phyloP scores from a whole-genome alignment of 2,113 vertebrate species.

The Myiopsitta monachus region DNA sequence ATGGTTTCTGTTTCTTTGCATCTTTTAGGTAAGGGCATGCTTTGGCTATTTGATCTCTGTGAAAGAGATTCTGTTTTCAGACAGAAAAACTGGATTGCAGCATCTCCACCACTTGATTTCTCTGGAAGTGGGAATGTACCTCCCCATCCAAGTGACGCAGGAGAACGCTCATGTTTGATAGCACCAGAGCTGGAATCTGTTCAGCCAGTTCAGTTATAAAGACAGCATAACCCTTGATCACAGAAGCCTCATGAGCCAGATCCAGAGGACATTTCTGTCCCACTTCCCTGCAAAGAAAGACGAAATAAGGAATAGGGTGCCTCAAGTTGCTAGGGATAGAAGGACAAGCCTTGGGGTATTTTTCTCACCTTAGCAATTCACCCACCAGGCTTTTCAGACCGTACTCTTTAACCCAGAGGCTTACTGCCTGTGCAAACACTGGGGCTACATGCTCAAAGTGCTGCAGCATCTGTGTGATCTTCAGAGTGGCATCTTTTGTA shows the following conservation, averaged over 20 bases:
- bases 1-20: background rate
- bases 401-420: constrained; percentile 87
- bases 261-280: constrained; percentile 90
- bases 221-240: constrained; percentile 82
- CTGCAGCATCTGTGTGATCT: constrained; percentile 91
- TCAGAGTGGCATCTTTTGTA: constrained; percentile 84
- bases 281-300: constrained; percentile 82
- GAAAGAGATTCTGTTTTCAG: background rate
- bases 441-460: constrained; percentile 92
- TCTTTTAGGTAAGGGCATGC: background rate
- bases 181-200: constrained; percentile 80
- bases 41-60: background rate
- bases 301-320: background rate
- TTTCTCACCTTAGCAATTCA: constrained; percentile 87
- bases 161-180: constrained; percentile 89
- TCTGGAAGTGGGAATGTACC: constrained; percentile 56
- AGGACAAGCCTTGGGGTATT: background rate
- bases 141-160: constrained; percentile 90
- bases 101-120: background rate
- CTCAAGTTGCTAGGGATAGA: background rate
- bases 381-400: constrained; percentile 89
- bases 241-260: constrained; percentile 81
- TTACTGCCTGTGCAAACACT: constrained; percentile 86
- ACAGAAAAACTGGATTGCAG: background rate
- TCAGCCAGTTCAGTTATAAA: constrained; percentile 88